Base-by-base conservation (phyloP, 2,113 vertebrate genomes). In the Ciconia maguari region DNA sequence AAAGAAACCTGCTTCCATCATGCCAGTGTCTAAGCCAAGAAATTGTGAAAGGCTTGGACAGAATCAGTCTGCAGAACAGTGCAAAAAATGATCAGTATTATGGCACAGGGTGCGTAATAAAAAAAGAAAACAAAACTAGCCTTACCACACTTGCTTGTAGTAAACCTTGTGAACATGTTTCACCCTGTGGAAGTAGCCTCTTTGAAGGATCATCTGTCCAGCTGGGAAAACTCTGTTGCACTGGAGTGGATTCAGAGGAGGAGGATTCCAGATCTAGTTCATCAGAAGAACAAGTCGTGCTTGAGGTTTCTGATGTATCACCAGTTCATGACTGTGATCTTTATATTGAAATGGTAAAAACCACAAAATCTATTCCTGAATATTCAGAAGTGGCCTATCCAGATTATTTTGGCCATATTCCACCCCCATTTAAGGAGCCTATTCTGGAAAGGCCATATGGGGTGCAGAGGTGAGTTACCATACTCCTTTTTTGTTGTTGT, bases 381-480 rank as follows among this genome's bases (percentile, higher is more conserved):
- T 99, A 99, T 72, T 98, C 99, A 57, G 99, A 99, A 94, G 99
- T 99, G 93, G 99, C 99, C 64, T 99, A 99, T 96, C 99, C 99
- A 58, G 99, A 99, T 98, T 99, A 99, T 98, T 99, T 99, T 97
- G 99, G 99, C 52, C 99, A 99, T 74, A 97, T 99, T 92, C 98
- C 99, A 20, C 99, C 99, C 51, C 98, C 98, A 18, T 99, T 99
- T 96, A 98, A 98, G 82, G 99, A 99, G 62, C 99, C 98, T 70
- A 99, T 99, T 94, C 86, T 99, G 96, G 99, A 99, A 97, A 99
- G 99, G 93, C 98, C 98, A 7, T 99, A 99, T 64, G 99, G 99
- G 12, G 99, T 99, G 8, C 99, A 99, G 96, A 99, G 99, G 99
- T 99, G 93, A 99, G 99, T 87, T 95, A 26, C 21, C 5, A 10